Evolutionary conservation across 2,797 vertebrate genomes (phyloP).

Genomic region (Sarcoramphus papa): DNA sequence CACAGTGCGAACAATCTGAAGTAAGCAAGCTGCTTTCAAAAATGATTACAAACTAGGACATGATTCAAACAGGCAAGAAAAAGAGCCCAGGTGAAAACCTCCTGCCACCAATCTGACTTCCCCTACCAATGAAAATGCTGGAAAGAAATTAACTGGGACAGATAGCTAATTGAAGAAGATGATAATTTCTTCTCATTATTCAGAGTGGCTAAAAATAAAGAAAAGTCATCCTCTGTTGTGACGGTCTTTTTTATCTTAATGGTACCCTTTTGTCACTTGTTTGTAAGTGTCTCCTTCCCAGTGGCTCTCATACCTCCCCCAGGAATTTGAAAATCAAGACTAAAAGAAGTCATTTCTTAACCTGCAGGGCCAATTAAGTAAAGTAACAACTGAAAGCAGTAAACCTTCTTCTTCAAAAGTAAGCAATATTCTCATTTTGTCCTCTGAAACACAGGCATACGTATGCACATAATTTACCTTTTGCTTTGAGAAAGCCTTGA

Average conservation of each 20-base stretch:
- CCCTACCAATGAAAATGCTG: neutral
- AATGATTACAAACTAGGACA: neutral
- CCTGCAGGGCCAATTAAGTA: neutral
- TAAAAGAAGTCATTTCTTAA: neutral
- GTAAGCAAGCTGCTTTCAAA: neutral
- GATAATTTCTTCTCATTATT: neutral
- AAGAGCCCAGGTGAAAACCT: neutral
- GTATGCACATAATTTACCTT: neutral
- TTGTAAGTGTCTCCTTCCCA: neutral
- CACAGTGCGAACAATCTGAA: fast-evolving
- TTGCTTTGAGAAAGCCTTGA: neutral
- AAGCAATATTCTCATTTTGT: neutral
- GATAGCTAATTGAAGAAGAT: neutral
- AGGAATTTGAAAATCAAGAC: neutral
- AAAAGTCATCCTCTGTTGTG: neutral
- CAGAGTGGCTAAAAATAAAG: neutral
- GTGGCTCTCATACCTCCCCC: neutral
- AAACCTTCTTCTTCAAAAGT: neutral
- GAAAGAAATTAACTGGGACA: neutral
- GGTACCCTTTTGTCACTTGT: neutral
- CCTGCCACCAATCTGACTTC: neutral
- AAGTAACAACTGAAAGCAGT: neutral
- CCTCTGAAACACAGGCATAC: neutral
- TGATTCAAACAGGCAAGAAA: neutral
- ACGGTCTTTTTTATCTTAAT: neutral